Conservation (phyloP, 2,113 vertebrate species). For the Heterochromis multidens region DNA sequence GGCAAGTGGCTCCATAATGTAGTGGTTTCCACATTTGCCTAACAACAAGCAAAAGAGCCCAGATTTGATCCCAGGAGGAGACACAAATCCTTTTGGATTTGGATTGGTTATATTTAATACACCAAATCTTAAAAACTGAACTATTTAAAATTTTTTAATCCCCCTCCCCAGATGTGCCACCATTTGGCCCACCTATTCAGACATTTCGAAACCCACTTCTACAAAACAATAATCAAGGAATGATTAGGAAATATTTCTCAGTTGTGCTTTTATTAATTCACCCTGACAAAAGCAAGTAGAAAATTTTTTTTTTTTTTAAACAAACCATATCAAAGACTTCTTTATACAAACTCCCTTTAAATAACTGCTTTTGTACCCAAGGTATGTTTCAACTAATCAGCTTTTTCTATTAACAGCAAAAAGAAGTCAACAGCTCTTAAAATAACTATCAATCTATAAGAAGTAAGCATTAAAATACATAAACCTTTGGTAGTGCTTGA, state of each 20-base stretch:
- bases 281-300: neutral
- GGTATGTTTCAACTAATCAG: neutral
- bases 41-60: neutral
- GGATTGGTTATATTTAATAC: neutral
- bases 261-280: neutral
- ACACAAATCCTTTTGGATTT: neutral
- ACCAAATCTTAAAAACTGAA: neutral
- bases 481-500: conserved; percentile 37
- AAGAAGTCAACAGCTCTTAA: neutral
- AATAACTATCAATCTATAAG: neutral
- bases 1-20: neutral
- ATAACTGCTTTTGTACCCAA: neutral
- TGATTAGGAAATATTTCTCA: neutral
- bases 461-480: neutral
- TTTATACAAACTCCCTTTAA: neutral
- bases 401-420: neutral
- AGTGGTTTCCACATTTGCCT: neutral
- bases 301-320: neutral
- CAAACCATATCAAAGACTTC: neutral
- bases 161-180: too few species aligned
- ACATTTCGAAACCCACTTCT: neutral
- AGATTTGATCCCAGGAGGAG: neutral
- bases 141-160: neutral
- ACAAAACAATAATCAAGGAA: neutral
- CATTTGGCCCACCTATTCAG: neutral